These are phyloP conservation scores for Halictus quadricinctus DNA, from an alignment of 2,888 invertebrate genomes.

Conservation along the genomic window DNA sequence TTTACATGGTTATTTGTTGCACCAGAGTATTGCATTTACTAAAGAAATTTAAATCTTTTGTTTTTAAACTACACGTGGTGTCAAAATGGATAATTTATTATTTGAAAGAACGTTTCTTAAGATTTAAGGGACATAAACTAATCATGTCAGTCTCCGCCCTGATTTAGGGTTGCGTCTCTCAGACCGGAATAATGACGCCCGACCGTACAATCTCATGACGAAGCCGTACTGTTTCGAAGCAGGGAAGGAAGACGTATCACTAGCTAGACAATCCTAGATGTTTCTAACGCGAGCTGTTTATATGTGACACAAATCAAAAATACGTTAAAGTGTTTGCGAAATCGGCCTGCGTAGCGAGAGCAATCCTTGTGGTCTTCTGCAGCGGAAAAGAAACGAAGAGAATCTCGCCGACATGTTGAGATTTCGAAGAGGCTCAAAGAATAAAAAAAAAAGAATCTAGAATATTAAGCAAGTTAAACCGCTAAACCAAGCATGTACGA, in stretches of 20 bases:
- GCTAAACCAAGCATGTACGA: neutral
- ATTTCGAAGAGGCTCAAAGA: constrained; percentile 16
- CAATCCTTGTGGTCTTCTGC: neutral
- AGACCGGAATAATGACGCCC: neutral
- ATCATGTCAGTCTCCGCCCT: neutral
- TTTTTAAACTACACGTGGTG: neutral
- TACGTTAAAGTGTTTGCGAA: constrained; percentile 27
- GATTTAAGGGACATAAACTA: neutral
- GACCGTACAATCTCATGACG: constrained; percentile 8
- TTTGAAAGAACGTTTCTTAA: neutral
- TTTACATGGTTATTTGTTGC: too few species aligned
- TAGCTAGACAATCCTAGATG: constrained; percentile 73
- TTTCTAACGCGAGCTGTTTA: constrained; percentile 63
- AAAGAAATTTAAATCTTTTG: neutral
- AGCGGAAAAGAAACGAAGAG: neutral
- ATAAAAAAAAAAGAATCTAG: neutral
- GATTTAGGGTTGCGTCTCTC: neutral
- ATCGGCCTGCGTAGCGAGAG: neutral
- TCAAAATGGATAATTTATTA: neutral
- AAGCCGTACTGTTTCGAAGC: constrained; percentile 32
- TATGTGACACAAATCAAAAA: constrained; percentile 60
- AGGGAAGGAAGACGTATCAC: constrained; percentile 65
- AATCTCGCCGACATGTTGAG: neutral
- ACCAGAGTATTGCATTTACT: too few species aligned
- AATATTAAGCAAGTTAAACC: neutral